Evolutionary conservation across 1,140 invertebrate species (phyloP), one percentile per base, ranked within the genome.

Genomic region (Cyclina sinensis): DNA sequence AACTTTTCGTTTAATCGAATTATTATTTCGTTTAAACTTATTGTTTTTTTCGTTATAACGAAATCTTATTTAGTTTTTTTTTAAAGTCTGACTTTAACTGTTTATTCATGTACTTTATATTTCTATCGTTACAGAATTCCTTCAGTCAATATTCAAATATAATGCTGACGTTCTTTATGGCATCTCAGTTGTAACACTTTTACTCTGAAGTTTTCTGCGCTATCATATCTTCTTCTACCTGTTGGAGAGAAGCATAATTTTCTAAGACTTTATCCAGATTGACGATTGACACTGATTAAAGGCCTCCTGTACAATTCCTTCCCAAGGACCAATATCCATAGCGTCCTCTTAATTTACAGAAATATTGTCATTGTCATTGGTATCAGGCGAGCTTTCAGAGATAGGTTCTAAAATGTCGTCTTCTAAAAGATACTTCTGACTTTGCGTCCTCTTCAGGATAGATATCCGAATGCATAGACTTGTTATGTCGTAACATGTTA

Each of bases 241-340:
- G 7, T 27, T 59, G 24, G 24, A n/a, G 57, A 59, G 5, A 16
- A 7, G 5, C n/a, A 59, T 59, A 59, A n/a, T 5, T 59, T n/a
- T 59, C 57, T n/a, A n/a, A 27, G 24, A 59, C 57, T 59, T 59
- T 59, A 59, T 73, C 68, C 7, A 73, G 7, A 30, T 30, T 11
- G 35, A 73, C 68, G 68, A 73, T 30, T 73, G 68, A 43, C 68
- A 73, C 68, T 73, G 32, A 73, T 30, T n/a, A n/a, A n/a, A 32
- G 11, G 68, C 32, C 37, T 35, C 68, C 7, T 18, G 11, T 21
- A 73, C 32, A 73, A 35, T 73, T 30, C 32, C 30, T 73, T 73
- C 32, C 68, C 30, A 73, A 73, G 68, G 37, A 73, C 32, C 68
- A 35, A 73, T 73, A 73, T 73, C 68, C 68, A 73, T 21, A 43